phyloP scores from a whole-genome alignment of 2,888 invertebrate genomes.

The Lydus trimaculatus region DNA sequence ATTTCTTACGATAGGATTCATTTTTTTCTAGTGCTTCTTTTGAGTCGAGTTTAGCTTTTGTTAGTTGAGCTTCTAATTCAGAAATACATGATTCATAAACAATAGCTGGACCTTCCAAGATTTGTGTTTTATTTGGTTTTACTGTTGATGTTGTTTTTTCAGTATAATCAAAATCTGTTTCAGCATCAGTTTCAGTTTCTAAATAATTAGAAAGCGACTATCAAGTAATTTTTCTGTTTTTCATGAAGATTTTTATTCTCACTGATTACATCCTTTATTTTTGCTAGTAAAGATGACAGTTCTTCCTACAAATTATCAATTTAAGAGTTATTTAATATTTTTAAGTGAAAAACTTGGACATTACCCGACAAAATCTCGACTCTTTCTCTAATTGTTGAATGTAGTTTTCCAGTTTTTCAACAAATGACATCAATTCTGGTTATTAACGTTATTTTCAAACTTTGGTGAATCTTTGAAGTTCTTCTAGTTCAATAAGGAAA shows the following conservation, averaged over 20 bases:
- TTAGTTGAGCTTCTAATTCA: conserved; percentile 83
- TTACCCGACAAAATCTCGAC: conserved; percentile 80
- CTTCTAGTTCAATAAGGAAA: not conserved
- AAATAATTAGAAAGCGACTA: conserved; percentile 71
- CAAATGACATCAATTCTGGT: conserved; percentile 79
- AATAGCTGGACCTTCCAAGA: conserved; percentile 78
- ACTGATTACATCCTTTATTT: conserved; percentile 85
- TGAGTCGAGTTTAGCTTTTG: conserved; percentile 78
- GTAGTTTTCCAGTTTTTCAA: conserved; percentile 86
- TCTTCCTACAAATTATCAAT: conserved; percentile 66
- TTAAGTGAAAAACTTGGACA: conserved; percentile 30
- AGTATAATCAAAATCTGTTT: conserved; percentile 50
- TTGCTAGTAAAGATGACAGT: conserved; percentile 76
- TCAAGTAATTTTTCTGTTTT: conserved; percentile 74
- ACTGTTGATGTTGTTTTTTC: conserved; percentile 45
- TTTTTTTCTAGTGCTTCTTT: conserved; percentile 76
- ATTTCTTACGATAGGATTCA: conserved; percentile 62
- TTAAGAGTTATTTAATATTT: not conserved
- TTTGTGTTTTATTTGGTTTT: conserved; percentile 41
- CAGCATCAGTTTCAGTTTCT: conserved; percentile 62
- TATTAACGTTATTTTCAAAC: conserved; percentile 51
- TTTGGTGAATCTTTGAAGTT: conserved; percentile 40
- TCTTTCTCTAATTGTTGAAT: conserved; percentile 87
- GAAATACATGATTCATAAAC: conserved; percentile 86
- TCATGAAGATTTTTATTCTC: conserved; percentile 85